A percentile compares a stretch with the other conserved stretches of the same genome.
These are phyloP conservation scores for Eledone cirrhosa DNA, from an alignment of 2,888 invertebrate species.

Conservation along the genomic window DNA sequence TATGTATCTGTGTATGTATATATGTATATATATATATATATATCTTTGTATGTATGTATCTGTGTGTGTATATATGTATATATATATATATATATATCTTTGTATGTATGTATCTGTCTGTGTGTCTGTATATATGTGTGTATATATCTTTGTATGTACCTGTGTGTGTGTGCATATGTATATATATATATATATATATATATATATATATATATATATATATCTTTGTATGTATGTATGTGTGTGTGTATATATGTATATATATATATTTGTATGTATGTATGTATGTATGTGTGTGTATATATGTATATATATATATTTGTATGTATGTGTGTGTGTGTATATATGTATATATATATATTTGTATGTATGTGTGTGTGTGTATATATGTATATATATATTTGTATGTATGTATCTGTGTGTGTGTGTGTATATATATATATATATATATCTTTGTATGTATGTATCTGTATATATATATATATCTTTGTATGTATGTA, in stretches of 20 bases:
- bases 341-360: not conserved
- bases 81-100: not conserved
- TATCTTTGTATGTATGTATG: not conserved
- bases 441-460: not conserved
- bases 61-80: not conserved
- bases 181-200: not conserved
- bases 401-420: not conserved
- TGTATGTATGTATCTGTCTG: not conserved
- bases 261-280: not conserved
- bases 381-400: not conserved
- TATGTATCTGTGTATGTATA: too few species aligned
- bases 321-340: not conserved
- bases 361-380: not conserved
- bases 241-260: not conserved
- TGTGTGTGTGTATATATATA: not conserved
- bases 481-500: not conserved
- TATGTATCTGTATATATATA: not conserved
- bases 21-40: constrained; percentile 6
- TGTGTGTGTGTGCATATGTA: not conserved
- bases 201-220: not conserved
- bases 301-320: not conserved
- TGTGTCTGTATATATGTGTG: not conserved
- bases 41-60: not conserved
- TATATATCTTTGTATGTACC: not conserved
- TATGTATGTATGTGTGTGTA: not conserved